Base-by-base conservation (phyloP, 2,113 vertebrate species). In the Euleptes europaea region DNA sequence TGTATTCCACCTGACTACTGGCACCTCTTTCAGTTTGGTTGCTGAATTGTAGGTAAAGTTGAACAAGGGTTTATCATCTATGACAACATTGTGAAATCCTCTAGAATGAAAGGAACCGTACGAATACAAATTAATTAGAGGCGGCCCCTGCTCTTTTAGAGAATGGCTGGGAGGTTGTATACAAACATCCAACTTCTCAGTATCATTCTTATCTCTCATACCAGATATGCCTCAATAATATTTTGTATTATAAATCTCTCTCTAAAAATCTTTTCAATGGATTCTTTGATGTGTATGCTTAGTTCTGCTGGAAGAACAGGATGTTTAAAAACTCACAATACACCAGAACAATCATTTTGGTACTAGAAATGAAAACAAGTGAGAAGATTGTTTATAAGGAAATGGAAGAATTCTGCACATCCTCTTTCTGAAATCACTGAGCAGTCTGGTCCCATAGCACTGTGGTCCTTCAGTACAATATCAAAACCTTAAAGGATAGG, bases 311-410 rank as follows among this genome's bases (percentile, higher is more conserved):
- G 0, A 0, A 84, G 51, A 92, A 84, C 89, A 93, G 89, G 89
- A 94, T 90, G 89, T 92, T n/a, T 86, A 73, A 63, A 88, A 88
- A 87, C 33, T n/a, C 85, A 78, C 86, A 86, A 63, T 67, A 54
- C 80, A 67, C 77, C 86, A 76, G 63, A 92, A 90, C 42, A 54
- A 73, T 17, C 0, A 33, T 47, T 79, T 84, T 91, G 85, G 19
- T 42, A 51, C 28, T 54, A 42, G 47, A 82, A 76, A 86, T 67
- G 28, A 84, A 19, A 69, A 82, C 87, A 83, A 84, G 88, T 88
- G 38, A 93, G 89, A 92, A 90, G 49, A 82, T 79, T 91, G 80
- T 89, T 93, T 86, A 86, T 23, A 71, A 88, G 69, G 91, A 91
- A 92, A 80, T 1, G 65, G 88, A 78, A 19, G 0, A 12, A 70